A percentile compares a stretch with the other conserved stretches of the same genome.
Evolutionary conservation across 2,113 vertebrate species (phyloP).

Genomic region (Dolichotis patagonum): DNA sequence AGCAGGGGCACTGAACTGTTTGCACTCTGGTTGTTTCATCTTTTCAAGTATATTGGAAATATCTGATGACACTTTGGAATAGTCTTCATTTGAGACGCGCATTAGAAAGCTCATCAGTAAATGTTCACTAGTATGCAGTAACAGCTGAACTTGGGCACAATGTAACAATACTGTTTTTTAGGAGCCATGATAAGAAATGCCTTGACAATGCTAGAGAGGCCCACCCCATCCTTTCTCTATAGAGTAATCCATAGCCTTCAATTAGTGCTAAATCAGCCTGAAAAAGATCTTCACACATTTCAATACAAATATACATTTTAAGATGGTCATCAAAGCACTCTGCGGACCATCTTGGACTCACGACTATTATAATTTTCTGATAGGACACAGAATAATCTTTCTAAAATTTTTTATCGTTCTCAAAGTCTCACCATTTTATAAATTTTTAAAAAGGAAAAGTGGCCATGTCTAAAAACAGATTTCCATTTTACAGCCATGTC

Average conservation of each 20-base stretch:
- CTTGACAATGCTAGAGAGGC: not conserved
- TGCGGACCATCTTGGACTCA: not conserved
- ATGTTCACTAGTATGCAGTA: constrained; percentile 42
- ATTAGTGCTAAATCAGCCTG: constrained; percentile 31
- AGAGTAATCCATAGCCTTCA: constrained; percentile 51
- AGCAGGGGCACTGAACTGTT: constrained; percentile 73
- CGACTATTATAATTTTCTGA: not conserved
- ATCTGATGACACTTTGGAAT: constrained; percentile 74
- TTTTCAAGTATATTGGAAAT: constrained; percentile 77
- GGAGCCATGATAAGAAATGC: not conserved
- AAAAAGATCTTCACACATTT: constrained; percentile 39
- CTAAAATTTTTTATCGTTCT: not conserved
- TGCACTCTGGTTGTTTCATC: constrained; percentile 68
- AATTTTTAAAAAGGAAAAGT: constrained; percentile 63
- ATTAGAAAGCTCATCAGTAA: constrained; percentile 59
- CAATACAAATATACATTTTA: not conserved
- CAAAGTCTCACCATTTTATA: constrained; percentile 43
- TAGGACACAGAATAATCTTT: constrained; percentile 34
- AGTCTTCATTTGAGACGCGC: constrained; percentile 66
- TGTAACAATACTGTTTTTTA: not conserved
- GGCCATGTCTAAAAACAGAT: constrained; percentile 63
- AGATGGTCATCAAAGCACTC: not conserved
- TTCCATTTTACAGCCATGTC: constrained; percentile 59
- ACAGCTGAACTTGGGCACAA: not conserved
- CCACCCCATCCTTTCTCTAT: constrained; percentile 31